Base-by-base conservation (phyloP, 2,797 vertebrate species). In the Tarsius wallacei region DNA sequence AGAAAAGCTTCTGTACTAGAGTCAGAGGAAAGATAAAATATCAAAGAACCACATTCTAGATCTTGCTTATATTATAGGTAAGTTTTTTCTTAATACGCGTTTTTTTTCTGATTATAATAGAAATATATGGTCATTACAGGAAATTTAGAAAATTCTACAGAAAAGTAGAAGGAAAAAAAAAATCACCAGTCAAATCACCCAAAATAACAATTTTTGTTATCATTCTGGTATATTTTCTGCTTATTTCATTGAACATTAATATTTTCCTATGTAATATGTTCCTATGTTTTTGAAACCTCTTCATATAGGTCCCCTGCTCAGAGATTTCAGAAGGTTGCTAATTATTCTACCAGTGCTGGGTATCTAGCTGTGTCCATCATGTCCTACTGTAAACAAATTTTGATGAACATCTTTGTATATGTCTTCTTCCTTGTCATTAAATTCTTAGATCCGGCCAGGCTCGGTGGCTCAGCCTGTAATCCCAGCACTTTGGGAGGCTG, bases 401-500 rank as follows among this genome's bases (percentile, higher is more conserved):
- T 26, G 24, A 83, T 1, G 70, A 33, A 49, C 13, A 57, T 19
- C 53, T 53, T 42, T 80, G n/a, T 59, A 26, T 12, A 14, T 7
- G 12, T 80, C 33, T 80, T 80, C 16, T 57, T 57, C 73, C 87
- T 96, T 81, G 83, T 26, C 78, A 66, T 89, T 73, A 86, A 77
- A 82, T 66, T 63, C 7, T 57, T 61, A 57, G 64, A 33, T 17
- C 5, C 3, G 42, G 42, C 42, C 42, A 42, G 42, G 42, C 42
- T 42, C 7, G 42, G 42, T 42, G 42, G 42, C 42, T 42, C 42
- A 42, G 42, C 42, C 42, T 42, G 42, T 42, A 42, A 42, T 42
- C 4, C 42, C 42, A 42, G 42, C 42, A 42, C 5, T 42, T 42
- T 42, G 42, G 42, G 42, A 42, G 42, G 42, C 42, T 42, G 42